Evolutionary conservation across 2,888 invertebrate species (phyloP).

Genomic region (Microctonus aethiopoides): DNA sequence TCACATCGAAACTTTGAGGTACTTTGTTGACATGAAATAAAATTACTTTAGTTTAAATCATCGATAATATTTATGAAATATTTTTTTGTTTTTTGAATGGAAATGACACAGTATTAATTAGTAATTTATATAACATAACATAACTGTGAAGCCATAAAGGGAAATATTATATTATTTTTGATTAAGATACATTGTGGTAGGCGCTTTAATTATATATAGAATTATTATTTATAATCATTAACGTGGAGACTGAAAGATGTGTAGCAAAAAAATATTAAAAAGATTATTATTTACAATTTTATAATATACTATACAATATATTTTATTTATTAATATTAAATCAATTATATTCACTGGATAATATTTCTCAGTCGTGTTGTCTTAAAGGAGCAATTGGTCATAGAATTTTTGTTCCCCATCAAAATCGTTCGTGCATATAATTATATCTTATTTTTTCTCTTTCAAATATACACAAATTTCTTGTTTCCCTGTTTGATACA

Average conservation of each 20-base stretch:
- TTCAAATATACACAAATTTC: too few relatives aligned
- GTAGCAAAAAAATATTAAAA: constrained; percentile 9
- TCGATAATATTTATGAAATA: neutral
- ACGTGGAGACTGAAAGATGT: neutral
- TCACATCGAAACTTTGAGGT: constrained; percentile 34
- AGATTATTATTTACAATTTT: constrained; percentile 10
- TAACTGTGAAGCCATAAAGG: neutral
- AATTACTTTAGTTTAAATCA: neutral
- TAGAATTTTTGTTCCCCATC: neutral
- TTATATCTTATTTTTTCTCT: too few relatives aligned
- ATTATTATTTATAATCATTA: neutral
- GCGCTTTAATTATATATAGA: too few relatives aligned
- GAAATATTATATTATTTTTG: constrained; percentile 4
- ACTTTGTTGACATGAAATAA: constrained; percentile 19
- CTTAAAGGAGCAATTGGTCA: neutral
- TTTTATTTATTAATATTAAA: neutral
- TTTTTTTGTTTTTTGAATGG: neutral
- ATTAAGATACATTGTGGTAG: neutral
- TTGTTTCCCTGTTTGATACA: too few relatives aligned
- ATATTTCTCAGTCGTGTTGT: constrained; percentile 1
- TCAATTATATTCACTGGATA: neutral
- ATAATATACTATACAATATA: neutral
- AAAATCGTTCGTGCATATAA: neutral
- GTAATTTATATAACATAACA: neutral
- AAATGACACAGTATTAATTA: constrained; percentile 5